A percentile compares a stretch with the other conserved stretches of the same genome.
These are phyloP conservation scores for Sinocyclocheilus grahami DNA, from an alignment of 2,113 vertebrate species.

Conservation along the genomic window DNA sequence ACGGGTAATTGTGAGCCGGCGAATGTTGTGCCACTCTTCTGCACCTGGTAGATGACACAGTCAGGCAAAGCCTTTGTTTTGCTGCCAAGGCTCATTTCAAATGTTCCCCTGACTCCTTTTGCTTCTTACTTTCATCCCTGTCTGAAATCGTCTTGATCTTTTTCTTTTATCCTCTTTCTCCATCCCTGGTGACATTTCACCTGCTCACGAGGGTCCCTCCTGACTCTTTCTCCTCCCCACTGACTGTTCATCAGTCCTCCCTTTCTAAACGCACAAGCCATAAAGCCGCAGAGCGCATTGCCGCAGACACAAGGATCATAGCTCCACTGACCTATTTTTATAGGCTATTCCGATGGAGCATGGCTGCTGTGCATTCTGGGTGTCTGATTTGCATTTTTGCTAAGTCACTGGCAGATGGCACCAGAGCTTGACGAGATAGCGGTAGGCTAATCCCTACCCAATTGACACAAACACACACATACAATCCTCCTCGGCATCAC, in stretches of 20 bases:
- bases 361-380: constrained; percentile 60
- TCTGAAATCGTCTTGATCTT: constrained; percentile 4
- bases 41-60: constrained; percentile 10
- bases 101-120: constrained; percentile 28
- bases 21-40: background rate
- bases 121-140: background rate
- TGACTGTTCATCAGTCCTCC: background rate
- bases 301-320: constrained; percentile 34
- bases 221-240: background rate
- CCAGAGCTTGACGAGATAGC: constrained; percentile 59
- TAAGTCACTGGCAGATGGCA: constrained; percentile 66
- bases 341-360: constrained; percentile 47
- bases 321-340: constrained; percentile 66
- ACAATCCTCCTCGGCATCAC: constrained; percentile 21
- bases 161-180: constrained; percentile 22
- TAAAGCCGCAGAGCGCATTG: constrained; percentile 21
- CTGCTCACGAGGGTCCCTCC: constrained; percentile 27
- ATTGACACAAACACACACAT: too few species aligned
- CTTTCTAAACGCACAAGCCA: background rate
- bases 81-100: constrained; percentile 35
- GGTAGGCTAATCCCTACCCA: constrained; percentile 48
- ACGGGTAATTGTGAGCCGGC: background rate
- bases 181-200: background rate
- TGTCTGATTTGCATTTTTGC: constrained; percentile 66
- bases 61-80: constrained; percentile 45